Percentiles rank a stretch among this genome's conserved stretches.
Conservation (phyloP, 2,888 invertebrate genomes). For the Xanthorhoe spadicearia region DNA sequence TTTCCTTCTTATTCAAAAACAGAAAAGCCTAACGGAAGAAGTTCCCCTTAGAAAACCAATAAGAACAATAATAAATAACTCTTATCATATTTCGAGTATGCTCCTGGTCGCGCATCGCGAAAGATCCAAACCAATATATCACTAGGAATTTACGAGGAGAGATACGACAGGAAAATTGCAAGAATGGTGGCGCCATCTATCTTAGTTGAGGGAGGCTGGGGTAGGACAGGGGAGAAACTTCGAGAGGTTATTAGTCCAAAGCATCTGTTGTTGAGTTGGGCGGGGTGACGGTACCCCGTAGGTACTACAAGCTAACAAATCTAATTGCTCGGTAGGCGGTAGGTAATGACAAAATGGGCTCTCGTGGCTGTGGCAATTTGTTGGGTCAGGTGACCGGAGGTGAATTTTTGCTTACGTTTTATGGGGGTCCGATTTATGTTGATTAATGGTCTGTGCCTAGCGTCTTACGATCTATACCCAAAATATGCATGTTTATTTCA, state of each 20-base stretch:
- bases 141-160: conserved; percentile 93
- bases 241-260: conserved; percentile 86
- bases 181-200: conserved; percentile 96
- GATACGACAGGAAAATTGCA: conserved; percentile 97
- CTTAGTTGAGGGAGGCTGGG: conserved; percentile 87
- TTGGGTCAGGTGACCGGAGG: conserved; percentile 72
- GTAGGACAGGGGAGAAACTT: conserved; percentile 80
- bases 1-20: conserved; percentile 24
- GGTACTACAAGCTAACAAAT: conserved; percentile 85
- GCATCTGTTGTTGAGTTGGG: conserved; percentile 85
- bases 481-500: too few relatives aligned
- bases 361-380: conserved; percentile 73
- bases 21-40: conserved; percentile 58
- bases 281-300: conserved; percentile 82
- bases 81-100: conserved; percentile 86
- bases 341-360: conserved; percentile 80
- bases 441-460: not conserved
- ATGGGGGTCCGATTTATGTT: conserved; percentile 16
- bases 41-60: conserved; percentile 81
- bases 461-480: not conserved
- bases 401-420: conserved; percentile 24
- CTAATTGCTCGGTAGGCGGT: conserved; percentile 84
- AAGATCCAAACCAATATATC: conserved; percentile 90
- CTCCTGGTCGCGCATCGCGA: conserved; percentile 85
- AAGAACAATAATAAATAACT: conserved; percentile 85